Conservation (phyloP, 2,888 invertebrate genomes). For the Pyralis farinalis region DNA sequence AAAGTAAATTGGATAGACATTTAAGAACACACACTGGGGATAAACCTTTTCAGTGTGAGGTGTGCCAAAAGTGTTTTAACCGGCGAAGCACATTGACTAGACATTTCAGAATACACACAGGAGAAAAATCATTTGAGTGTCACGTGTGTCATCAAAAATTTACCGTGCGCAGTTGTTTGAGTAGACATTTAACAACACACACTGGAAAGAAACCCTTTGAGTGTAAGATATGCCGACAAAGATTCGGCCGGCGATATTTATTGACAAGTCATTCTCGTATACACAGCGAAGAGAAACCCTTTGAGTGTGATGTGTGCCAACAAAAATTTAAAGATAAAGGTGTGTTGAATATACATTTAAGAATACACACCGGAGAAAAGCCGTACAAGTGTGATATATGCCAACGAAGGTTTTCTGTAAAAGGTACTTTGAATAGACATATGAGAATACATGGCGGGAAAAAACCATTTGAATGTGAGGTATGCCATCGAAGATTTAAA, state of each 20-base stretch:
- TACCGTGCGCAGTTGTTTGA: background rate
- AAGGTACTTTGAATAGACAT: slow-evolving; percentile 2
- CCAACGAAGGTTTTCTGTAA: slow-evolving; percentile 3
- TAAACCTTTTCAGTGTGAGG: background rate
- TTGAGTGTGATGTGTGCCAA: slow-evolving; percentile 1
- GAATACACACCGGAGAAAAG: background rate
- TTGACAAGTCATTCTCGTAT: background rate
- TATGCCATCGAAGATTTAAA: background rate
- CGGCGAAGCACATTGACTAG: background rate
- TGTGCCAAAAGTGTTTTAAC: background rate
- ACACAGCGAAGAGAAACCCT: slow-evolving; percentile 7
- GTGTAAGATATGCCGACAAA: slow-evolving; percentile 2
- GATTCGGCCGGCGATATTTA: slow-evolving; percentile 1
- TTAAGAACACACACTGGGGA: no score
- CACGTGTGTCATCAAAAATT: background rate
- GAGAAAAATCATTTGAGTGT: background rate
- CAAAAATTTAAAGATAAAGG: background rate
- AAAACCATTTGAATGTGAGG: background rate
- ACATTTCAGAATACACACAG: background rate
- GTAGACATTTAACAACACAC: background rate
- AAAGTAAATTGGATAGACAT: no score
- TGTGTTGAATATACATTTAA: no score
- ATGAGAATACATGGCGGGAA: background rate
- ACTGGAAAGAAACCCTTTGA: background rate
- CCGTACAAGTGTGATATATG: slow-evolving; percentile 2